phyloP scores from a whole-genome alignment of 2,888 invertebrate species.

The Scaptodrosophila latifasciaeformis region DNA sequence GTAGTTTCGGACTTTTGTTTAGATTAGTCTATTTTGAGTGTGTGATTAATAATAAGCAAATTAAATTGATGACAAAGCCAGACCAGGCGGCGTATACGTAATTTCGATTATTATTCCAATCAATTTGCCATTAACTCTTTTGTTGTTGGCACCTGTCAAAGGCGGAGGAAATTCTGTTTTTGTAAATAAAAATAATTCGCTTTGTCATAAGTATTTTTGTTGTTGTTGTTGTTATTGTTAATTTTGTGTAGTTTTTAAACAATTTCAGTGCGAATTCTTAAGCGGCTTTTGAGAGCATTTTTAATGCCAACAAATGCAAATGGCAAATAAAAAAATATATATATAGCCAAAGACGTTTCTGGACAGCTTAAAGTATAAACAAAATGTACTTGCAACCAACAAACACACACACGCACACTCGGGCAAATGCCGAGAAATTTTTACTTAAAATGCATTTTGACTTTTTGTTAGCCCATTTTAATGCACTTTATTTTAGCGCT shows the following conservation, averaged over 20 bases:
- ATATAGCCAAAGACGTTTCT: conserved; percentile 18
- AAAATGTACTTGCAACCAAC: conserved; percentile 41
- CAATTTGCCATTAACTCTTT: too few relatives aligned
- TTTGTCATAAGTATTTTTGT: too few relatives aligned
- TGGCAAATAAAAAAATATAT: conserved; percentile 45
- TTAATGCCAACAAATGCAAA: conserved; percentile 63
- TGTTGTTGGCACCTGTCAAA: too few relatives aligned
- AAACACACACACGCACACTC: conserved; percentile 2
- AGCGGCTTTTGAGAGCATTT: conserved; percentile 61
- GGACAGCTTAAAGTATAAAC: conserved; percentile 63
- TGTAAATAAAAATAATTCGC: background rate
- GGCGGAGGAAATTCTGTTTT: too few relatives aligned
- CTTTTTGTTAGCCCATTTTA: conserved; percentile 53
- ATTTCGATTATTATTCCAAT: too few relatives aligned
- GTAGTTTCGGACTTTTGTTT: conserved; percentile 23
- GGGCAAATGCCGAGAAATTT: conserved; percentile 41
- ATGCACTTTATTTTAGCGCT: conserved; percentile 57
- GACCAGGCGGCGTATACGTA: conserved; percentile 52
- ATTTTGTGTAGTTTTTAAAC: conserved; percentile 51
- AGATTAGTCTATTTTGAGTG: too few relatives aligned
- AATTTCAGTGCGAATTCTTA: conserved; percentile 52
- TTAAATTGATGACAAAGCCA: conserved; percentile 37
- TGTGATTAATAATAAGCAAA: conserved; percentile 43
- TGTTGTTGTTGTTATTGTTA: conserved; percentile 15
- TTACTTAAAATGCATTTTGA: conserved; percentile 56